Conservation (phyloP, 1,140 invertebrate species). For the Daktulosphaira vitifoliae region DNA sequence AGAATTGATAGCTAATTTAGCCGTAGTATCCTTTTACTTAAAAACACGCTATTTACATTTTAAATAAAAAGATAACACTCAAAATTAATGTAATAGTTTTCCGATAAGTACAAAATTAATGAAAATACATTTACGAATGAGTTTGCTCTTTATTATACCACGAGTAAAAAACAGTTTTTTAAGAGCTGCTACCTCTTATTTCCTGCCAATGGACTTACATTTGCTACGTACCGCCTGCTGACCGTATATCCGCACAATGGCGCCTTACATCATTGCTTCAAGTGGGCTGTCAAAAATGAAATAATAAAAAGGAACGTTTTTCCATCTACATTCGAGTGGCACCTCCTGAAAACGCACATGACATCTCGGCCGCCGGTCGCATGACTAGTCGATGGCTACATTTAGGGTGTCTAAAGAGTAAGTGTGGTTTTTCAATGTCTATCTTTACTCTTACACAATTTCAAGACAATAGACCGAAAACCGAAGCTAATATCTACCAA, state of each 20-base stretch:
- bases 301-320: slow-evolving; percentile 2
- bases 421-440: neutral
- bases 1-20: no score
- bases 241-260: slow-evolving; percentile 22
- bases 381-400: slow-evolving; percentile 7
- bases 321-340: slow-evolving; percentile 12
- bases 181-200: neutral
- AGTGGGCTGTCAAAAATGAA: slow-evolving; percentile 20
- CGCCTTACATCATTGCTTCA: slow-evolving; percentile 16
- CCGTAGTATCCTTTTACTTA: no score
- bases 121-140: no score
- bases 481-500: neutral
- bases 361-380: slow-evolving; percentile 9
- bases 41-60: no score
- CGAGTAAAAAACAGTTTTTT: slow-evolving; percentile 21
- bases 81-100: no score
- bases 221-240: neutral
- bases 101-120: no score
- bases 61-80: no score
- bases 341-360: slow-evolving; percentile 9
- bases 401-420: neutral
- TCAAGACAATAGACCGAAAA: slow-evolving; percentile 9
- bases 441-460: neutral
- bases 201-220: neutral
- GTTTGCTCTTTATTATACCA: no score